Conservation (phyloP, 2,797 vertebrate species). For the Catostomus latipinnis region DNA sequence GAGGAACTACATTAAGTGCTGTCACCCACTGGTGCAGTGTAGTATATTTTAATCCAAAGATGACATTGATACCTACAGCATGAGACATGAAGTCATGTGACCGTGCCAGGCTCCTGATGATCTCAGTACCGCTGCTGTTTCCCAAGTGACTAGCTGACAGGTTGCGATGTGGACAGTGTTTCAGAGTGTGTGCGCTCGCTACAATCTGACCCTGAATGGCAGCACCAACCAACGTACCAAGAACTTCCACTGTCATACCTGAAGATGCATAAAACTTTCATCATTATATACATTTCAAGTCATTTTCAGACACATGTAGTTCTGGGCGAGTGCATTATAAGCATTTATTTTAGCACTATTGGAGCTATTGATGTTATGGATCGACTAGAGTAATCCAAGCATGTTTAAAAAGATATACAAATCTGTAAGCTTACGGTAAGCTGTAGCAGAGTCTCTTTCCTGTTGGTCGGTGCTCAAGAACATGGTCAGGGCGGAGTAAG, state of each 20-base stretch:
- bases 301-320: not conserved
- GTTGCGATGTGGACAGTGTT: conserved; percentile 80
- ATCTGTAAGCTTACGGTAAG: conserved; percentile 81
- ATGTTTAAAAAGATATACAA: not conserved
- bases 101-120: conserved; percentile 69
- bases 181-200: conserved; percentile 85
- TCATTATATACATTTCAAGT: not conserved
- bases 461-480: conserved; percentile 90
- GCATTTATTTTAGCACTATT: not conserved
- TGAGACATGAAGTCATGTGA: conserved; percentile 78
- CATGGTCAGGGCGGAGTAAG: conserved; percentile 96
- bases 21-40: not conserved
- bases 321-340: conserved; percentile 1
- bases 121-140: conserved; percentile 75
- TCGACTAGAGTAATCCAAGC: conserved; percentile 11
- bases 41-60: too few species aligned
- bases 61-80: conserved; percentile 79
- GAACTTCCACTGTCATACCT: conserved; percentile 96
- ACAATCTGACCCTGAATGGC: conserved; percentile 93
- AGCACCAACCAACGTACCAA: conserved; percentile 91
- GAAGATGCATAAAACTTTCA: not conserved
- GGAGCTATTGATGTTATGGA: not conserved
- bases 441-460: conserved; percentile 94
- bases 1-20: too few species aligned
- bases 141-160: conserved; percentile 67